phyloP scores from a whole-genome alignment of 2,113 vertebrate genomes.

The Formicarius rufipectus region DNA sequence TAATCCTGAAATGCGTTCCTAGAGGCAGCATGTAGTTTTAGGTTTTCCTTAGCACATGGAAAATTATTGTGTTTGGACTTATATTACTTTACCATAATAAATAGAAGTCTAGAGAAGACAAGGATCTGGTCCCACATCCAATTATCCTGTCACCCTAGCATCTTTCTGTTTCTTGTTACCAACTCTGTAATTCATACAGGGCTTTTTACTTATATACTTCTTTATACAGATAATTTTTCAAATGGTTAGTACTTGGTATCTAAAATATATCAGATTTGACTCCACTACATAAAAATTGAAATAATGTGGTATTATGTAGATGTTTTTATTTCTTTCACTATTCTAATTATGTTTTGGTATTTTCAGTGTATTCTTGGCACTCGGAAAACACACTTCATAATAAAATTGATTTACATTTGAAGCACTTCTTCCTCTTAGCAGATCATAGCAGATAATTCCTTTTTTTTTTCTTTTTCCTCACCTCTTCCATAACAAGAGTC shows the following conservation, averaged over 20 bases:
- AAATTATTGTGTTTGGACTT: not conserved
- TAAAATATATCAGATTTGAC: not conserved
- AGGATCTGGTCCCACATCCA: not conserved
- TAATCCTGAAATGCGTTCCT: not conserved
- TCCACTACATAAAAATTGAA: not conserved
- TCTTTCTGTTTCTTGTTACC: not conserved
- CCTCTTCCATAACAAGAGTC: not conserved
- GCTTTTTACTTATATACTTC: not conserved
- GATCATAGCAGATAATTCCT: not conserved
- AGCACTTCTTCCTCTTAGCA: not conserved
- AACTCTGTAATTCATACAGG: not conserved
- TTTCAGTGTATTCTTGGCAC: not conserved
- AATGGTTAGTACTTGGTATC: not conserved
- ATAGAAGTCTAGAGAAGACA: not conserved
- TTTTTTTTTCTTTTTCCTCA: not conserved
- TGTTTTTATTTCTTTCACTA: not conserved
- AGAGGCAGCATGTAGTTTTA: not conserved
- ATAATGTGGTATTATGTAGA: not conserved
- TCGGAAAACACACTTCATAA: not conserved
- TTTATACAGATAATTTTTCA: not conserved
- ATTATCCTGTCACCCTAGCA: not conserved
- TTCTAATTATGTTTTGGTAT: not conserved
- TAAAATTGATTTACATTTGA: not conserved
- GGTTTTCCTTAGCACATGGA: not conserved
- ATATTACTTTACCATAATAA: not conserved